Base-by-base conservation (phyloP, 2,113 vertebrate species). In the Oreotrochilus melanogaster region DNA sequence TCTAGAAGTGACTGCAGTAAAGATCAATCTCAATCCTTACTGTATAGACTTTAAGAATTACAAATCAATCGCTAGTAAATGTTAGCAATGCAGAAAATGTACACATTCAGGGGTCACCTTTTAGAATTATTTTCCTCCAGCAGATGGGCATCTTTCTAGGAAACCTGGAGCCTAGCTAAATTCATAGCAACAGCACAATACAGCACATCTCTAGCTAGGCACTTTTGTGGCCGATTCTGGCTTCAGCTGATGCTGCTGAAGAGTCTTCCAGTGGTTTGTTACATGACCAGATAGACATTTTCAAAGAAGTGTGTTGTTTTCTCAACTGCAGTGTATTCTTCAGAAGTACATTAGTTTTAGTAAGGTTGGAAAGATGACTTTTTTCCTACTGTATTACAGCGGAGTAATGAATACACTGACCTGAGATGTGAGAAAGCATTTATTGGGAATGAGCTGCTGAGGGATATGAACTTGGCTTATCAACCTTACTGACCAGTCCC, bases 11-110 rank as follows among this genome's bases (percentile, higher is more conserved):
- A 80, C 53, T 92, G 43, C 81, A 83, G 64, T 31, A 73, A 92
- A 86, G 72, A 88, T 96, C 62, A 90, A 74, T 92, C 75, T 80
- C 30, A 88, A 51, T 64, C 71, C 76, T 66, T 78, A 27, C 42
- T 86, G 81, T 47, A 88, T 64, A 47, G 45, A 30, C 64, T 91
- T 85, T 89, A 92, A 85, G 71, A 83, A 71, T 48, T 88, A 58
- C 78, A 94, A 94, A 86, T 94, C 74, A 73, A 71, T 93, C 67
- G 42, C 33, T 83, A 56, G 60, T 82, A 92, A 93, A 88, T 42
- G 64, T 78, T 72, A 70, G 43, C 33, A 37, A 71, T 3, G 1
- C 47, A 53, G 78, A 71, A 82, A 85, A 93, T 43, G 35, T 73
- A 91, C 45, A 23, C 75, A 76, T 90, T 78, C 50, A 66, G 62